These are phyloP conservation scores for Sarcophaga caerulescens DNA, from an alignment of 2,888 invertebrate species.

Conservation along the genomic window DNA sequence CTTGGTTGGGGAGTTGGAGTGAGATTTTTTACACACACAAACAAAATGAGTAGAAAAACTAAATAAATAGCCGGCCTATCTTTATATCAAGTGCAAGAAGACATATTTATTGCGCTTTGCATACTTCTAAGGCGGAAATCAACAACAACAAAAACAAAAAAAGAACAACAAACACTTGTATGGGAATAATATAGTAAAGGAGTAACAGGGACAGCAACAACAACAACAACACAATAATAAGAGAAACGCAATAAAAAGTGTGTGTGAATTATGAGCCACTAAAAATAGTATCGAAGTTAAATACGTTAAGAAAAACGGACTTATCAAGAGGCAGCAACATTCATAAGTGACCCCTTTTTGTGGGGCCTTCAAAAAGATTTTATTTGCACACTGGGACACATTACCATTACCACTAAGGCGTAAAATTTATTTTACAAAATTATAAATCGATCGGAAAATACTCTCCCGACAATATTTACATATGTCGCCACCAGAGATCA, in stretches of 20 bases:
- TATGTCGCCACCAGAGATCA: too few relatives aligned
- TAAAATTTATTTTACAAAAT: too few relatives aligned
- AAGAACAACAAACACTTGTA: slow-evolving; percentile 42
- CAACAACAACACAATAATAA: slow-evolving; percentile 51
- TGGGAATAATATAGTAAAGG: background rate
- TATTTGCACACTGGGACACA: too few relatives aligned
- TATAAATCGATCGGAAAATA: too few relatives aligned
- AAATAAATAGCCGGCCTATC: slow-evolving; percentile 71
- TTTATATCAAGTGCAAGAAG: slow-evolving; percentile 80
- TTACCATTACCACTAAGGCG: too few relatives aligned
- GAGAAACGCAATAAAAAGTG: slow-evolving; percentile 67
- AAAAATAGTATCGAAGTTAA: slow-evolving; percentile 58
- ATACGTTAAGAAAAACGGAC: background rate
- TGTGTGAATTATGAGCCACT: slow-evolving; percentile 68
- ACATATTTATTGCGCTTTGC: slow-evolving; percentile 81
- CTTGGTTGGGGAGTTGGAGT: slow-evolving; percentile 4
- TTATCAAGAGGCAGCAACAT: background rate
- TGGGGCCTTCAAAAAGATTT: too few relatives aligned
- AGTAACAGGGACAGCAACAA: slow-evolving; percentile 44
- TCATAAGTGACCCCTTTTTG: too few relatives aligned
- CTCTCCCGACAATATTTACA: too few relatives aligned
- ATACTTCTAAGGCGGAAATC: slow-evolving; percentile 68
- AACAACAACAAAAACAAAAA: slow-evolving; percentile 46
- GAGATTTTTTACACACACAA: slow-evolving; percentile 6
- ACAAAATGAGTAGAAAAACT: slow-evolving; percentile 24